Percentiles rank a stretch among this genome's conserved stretches.
Conservation (phyloP, 2,797 vertebrate genomes). For the Staurois parvus region DNA sequence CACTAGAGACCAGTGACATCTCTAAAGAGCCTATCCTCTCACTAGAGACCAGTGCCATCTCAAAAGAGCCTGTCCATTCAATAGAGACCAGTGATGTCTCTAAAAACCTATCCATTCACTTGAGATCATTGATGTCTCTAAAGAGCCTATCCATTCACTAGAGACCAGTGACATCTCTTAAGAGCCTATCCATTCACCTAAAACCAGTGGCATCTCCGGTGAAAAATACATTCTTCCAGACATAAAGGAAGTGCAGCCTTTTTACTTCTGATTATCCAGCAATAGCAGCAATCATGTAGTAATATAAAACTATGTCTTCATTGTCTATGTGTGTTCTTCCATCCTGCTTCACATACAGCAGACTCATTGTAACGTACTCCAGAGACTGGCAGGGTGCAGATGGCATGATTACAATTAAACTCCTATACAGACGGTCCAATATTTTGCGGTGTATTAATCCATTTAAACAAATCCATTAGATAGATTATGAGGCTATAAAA, state of each 20-base stretch:
- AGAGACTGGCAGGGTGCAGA: neutral
- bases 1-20: neutral
- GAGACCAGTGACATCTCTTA: neutral
- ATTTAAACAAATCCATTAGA: neutral
- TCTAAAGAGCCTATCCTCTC: neutral
- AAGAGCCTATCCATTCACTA: neutral
- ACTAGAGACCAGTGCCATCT: neutral
- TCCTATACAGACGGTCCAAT: neutral
- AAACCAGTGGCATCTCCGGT: neutral
- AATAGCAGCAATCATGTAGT: neutral
- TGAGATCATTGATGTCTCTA: neutral
- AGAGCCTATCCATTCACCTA: neutral
- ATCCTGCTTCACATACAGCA: neutral
- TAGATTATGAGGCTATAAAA: neutral
- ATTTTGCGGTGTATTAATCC: neutral
- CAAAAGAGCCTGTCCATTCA: neutral
- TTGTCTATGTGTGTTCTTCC: neutral
- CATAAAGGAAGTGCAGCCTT: neutral
- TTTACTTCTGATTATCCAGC: neutral
- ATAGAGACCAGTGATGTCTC: neutral
- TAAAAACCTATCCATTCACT: neutral
- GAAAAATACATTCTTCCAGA: neutral
- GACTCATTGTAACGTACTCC: neutral
- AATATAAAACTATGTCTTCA: too few relatives aligned
- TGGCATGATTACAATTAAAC: neutral